Conservation (phyloP, 1,140 invertebrate genomes). For the Bombus haemorrhoidalis region DNA sequence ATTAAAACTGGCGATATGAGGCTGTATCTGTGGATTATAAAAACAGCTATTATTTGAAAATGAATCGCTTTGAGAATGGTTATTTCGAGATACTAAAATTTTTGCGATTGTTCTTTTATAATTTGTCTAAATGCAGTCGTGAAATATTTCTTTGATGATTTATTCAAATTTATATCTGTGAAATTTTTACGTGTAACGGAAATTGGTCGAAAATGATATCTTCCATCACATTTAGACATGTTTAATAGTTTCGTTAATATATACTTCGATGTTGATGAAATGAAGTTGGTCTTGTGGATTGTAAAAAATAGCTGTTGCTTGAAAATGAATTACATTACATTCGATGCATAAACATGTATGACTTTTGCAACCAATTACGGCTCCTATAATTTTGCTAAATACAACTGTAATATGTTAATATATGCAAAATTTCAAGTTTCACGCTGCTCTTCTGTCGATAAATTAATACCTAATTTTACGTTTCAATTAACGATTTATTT, state of each 20-base stretch:
- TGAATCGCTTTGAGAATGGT: not conserved
- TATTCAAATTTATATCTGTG: not conserved
- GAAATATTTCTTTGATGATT: not conserved
- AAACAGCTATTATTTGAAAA: not conserved
- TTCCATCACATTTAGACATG: not conserved
- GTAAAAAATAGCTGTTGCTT: not conserved
- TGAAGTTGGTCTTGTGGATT: too few species aligned
- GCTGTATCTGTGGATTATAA: not conserved
- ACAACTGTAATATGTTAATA: not conserved
- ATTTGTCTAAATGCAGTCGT: not conserved
- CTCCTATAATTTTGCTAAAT: not conserved
- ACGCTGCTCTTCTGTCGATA: not conserved
- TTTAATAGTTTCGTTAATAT: not conserved
- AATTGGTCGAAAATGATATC: not conserved
- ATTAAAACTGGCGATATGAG: not conserved
- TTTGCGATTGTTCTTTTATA: not conserved
- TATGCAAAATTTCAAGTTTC: not conserved
- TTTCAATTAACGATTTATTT: too few species aligned
- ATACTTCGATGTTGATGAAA: not conserved
- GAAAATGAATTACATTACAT: too few species aligned
- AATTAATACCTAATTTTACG: not conserved
- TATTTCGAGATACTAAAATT: not conserved
- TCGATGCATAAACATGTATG: too few species aligned
- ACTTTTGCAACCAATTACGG: too few species aligned
- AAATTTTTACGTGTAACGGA: not conserved